Conservation (phyloP, 2,888 invertebrate species). For the Drosophila infuscata region DNA sequence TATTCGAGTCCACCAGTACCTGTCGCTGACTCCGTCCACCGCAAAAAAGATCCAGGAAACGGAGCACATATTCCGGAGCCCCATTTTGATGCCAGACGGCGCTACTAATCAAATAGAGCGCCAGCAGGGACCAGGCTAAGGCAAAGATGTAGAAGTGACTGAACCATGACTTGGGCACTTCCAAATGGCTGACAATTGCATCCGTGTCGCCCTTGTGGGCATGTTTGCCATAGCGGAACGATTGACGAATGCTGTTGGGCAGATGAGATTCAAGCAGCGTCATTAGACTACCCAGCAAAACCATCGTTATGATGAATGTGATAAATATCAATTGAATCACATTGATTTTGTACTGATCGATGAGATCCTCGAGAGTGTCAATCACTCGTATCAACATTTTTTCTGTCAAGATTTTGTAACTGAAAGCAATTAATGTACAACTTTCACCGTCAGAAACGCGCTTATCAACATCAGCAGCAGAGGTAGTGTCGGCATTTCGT, state of each 20-base stretch:
- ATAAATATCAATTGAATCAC: slow-evolving; percentile 80
- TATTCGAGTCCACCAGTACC: slow-evolving; percentile 78
- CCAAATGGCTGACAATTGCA: slow-evolving; percentile 85
- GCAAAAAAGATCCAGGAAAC: slow-evolving; percentile 82
- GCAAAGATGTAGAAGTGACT: slow-evolving; percentile 92
- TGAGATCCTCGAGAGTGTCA: slow-evolving; percentile 51
- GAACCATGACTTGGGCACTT: slow-evolving; percentile 93
- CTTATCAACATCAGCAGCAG: slow-evolving; percentile 26
- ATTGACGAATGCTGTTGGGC: slow-evolving; percentile 88
- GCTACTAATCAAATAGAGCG: slow-evolving; percentile 64
- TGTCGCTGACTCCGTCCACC: slow-evolving; percentile 84
- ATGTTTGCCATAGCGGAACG: slow-evolving; percentile 91
- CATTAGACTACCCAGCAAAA: slow-evolving; percentile 88
- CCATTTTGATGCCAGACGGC: slow-evolving; percentile 85
- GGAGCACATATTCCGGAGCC: slow-evolving; percentile 85
- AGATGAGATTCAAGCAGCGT: slow-evolving; percentile 88
- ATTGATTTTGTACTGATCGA: slow-evolving; percentile 75
- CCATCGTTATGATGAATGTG: slow-evolving; percentile 82
- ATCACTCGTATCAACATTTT: slow-evolving; percentile 39
- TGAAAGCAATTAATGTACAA: slow-evolving; percentile 31
- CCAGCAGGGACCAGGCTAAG: slow-evolving; percentile 86
- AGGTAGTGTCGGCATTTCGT: background rate
- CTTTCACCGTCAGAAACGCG: slow-evolving; percentile 36
- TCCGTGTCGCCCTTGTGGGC: slow-evolving; percentile 86
- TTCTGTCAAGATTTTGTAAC: slow-evolving; percentile 1